Conservation (phyloP, 2,888 invertebrate genomes). For the Epirrhoe alternata region DNA sequence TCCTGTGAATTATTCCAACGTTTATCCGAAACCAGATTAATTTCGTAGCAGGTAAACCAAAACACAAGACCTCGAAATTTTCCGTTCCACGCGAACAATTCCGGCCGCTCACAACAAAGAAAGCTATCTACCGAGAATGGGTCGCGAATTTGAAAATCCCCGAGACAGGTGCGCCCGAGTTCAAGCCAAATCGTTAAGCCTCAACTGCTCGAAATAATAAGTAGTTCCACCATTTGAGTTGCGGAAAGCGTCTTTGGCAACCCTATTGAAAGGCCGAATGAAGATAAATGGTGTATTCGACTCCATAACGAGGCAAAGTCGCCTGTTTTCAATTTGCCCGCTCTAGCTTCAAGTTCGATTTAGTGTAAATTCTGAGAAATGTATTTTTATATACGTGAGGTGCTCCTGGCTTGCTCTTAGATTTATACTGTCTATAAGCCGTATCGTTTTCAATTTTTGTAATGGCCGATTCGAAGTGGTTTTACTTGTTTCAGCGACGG, state of each 20-base stretch:
- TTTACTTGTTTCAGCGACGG: slow-evolving; percentile 37
- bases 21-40: slow-evolving; percentile 14
- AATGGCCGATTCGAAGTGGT: slow-evolving; percentile 36
- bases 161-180: slow-evolving; percentile 69
- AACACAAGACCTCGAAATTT: slow-evolving; percentile 28
- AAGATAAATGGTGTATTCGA: slow-evolving; percentile 81
- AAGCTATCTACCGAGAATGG: slow-evolving; percentile 32
- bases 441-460: slow-evolving; percentile 46
- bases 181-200: slow-evolving; percentile 77
- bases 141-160: slow-evolving; percentile 29
- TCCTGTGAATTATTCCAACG: slow-evolving; percentile 14
- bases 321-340: slow-evolving; percentile 82
- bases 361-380: slow-evolving; percentile 70
- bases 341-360: slow-evolving; percentile 67
- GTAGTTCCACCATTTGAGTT: slow-evolving; percentile 80
- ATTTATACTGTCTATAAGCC: slow-evolving; percentile 45
- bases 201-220: slow-evolving; percentile 80
- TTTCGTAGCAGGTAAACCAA: slow-evolving; percentile 22
- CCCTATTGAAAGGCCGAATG: slow-evolving; percentile 81
- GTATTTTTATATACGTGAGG: slow-evolving; percentile 50
- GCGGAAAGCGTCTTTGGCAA: slow-evolving; percentile 79
- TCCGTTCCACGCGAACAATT: slow-evolving; percentile 31
- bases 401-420: slow-evolving; percentile 35
- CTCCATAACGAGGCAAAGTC: slow-evolving; percentile 79
- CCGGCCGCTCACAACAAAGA: slow-evolving; percentile 33